Evolutionary conservation across 2,113 vertebrate genomes (phyloP).

Genomic region (Anguilla rostrata): DNA sequence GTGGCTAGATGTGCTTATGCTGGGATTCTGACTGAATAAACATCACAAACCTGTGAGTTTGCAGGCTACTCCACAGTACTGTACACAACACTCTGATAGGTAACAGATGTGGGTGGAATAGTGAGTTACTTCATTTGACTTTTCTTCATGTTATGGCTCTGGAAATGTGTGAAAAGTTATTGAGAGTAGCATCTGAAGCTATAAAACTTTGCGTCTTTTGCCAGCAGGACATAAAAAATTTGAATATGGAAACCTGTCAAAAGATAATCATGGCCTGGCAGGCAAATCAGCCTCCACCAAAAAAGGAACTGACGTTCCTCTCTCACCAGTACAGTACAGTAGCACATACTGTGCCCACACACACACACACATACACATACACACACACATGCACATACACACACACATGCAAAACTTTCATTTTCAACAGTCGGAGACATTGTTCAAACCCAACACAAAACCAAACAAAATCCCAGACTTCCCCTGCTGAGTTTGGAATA

Average conservation of each 20-base stretch:
- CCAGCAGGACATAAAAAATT: neutral
- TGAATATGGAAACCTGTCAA: neutral
- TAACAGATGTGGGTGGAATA: neutral
- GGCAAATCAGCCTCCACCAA: neutral
- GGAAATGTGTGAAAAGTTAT: neutral
- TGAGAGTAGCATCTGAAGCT: neutral
- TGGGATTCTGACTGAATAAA: neutral
- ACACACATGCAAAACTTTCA: slow-evolving; percentile 4
- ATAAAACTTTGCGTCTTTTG: neutral
- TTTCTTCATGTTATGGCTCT: neutral
- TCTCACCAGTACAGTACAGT: neutral
- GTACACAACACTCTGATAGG: neutral
- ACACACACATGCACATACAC: slow-evolving; percentile 1
- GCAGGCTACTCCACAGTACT: neutral
- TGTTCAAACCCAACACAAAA: neutral
- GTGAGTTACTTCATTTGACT: neutral
- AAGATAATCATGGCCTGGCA: neutral
- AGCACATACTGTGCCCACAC: neutral
- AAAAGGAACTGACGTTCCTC: neutral
- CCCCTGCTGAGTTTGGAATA: neutral
- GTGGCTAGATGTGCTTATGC: slow-evolving; percentile 29
- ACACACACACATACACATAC: slow-evolving; percentile 1
- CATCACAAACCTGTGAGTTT: neutral
- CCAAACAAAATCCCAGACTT: neutral
- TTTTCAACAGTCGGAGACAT: neutral